Evolutionary conservation across 2,888 invertebrate genomes (phyloP).

Genomic region (Trissonchulus latispiculum): DNA sequence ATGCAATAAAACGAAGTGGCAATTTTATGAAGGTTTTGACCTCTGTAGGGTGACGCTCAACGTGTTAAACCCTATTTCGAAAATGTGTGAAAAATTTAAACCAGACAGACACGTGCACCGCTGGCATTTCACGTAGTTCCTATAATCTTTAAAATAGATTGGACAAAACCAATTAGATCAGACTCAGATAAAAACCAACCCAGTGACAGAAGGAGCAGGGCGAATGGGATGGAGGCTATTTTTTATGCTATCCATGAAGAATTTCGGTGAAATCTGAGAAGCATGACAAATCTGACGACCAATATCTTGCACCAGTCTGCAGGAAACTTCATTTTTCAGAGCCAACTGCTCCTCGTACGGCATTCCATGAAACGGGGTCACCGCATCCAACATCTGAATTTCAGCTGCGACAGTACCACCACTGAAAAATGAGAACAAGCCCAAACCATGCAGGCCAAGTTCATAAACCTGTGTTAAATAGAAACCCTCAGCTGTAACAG

Average conservation of each 20-base stretch:
- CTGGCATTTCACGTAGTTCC: too few relatives aligned
- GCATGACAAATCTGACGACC: not conserved
- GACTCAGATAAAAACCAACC: not conserved
- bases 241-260: not conserved
- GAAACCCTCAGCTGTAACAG: too few relatives aligned
- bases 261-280: not conserved
- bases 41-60: too few relatives aligned
- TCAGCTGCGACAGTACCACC: not conserved
- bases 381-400: conserved; percentile 31
- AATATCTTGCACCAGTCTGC: not conserved
- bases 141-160: too few relatives aligned
- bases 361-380: conserved; percentile 36
- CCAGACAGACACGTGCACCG: too few relatives aligned
- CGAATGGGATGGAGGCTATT: not conserved
- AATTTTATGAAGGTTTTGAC: too few relatives aligned
- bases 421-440: not conserved
- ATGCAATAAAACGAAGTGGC: too few relatives aligned
- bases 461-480: too few relatives aligned
- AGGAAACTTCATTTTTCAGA: conserved; percentile 28
- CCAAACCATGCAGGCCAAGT: too few relatives aligned
- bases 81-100: too few relatives aligned
- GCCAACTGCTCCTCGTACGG: conserved; percentile 38
- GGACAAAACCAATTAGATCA: too few relatives aligned
- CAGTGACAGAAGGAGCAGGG: conserved; percentile 1
- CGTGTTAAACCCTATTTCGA: too few relatives aligned